A percentile compares a stretch with the other conserved stretches of the same genome.
phyloP scores from a whole-genome alignment of 2,797 vertebrate species.

The Falco cherrug region DNA sequence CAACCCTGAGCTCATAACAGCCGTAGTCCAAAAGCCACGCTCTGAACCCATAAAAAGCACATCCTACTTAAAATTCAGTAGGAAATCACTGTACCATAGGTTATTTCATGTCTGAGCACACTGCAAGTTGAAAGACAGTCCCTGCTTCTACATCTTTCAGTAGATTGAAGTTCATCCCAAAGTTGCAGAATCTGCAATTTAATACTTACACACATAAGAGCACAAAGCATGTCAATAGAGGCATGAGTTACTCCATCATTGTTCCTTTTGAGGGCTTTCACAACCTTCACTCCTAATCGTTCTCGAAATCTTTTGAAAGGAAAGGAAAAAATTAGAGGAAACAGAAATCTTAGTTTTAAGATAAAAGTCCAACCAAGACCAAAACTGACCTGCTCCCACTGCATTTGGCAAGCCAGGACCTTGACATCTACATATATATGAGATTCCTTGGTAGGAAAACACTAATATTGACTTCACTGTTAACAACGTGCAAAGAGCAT shows the following conservation, averaged over 20 bases:
- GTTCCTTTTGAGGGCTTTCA: conserved; percentile 97
- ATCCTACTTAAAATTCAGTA: not conserved
- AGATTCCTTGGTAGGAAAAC: not conserved
- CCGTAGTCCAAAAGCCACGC: not conserved
- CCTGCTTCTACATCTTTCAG: not conserved
- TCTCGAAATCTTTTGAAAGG: conserved; percentile 88
- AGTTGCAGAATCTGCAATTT: not conserved
- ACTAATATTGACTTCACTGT: not conserved
- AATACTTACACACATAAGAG: conserved; percentile 99
- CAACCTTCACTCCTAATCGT: conserved; percentile 95
- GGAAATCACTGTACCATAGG: not conserved
- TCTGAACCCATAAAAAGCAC: not conserved
- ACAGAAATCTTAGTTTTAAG: not conserved
- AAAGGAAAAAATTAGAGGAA: conserved; percentile 20
- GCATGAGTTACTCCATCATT: conserved; percentile 95
- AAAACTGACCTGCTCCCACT: not conserved
- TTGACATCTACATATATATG: not conserved
- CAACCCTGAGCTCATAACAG: not conserved
- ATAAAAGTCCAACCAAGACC: not conserved
- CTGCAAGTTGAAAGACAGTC: not conserved
- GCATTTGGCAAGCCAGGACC: not conserved
- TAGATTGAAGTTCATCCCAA: not conserved
- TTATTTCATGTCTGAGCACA: not conserved
- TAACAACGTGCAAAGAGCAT: not conserved
- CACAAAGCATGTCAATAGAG: conserved; percentile 99